Percentiles rank a stretch among this genome's conserved stretches.
phyloP scores from a whole-genome alignment of 2,113 vertebrate species.

The Clupea harengus region DNA sequence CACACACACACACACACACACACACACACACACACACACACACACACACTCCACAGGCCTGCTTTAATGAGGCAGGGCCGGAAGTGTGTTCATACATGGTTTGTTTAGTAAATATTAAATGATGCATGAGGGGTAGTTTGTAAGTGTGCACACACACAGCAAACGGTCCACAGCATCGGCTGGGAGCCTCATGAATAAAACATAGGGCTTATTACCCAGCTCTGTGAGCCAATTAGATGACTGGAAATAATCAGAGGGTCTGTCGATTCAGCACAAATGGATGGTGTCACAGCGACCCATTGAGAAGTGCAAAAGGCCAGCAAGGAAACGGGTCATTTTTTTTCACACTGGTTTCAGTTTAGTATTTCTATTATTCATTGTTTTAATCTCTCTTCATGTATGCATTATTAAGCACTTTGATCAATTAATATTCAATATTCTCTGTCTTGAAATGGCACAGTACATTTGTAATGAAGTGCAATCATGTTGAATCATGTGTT shows the following conservation, averaged over 20 bases:
- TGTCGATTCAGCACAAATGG: neutral
- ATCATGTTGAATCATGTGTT: neutral
- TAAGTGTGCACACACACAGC: constrained; percentile 12
- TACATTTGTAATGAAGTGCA: neutral
- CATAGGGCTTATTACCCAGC: neutral
- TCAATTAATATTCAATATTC: neutral
- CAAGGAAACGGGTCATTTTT: neutral
- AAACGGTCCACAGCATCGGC: neutral
- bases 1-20: neutral
- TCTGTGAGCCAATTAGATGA: neutral
- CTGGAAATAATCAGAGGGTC: neutral
- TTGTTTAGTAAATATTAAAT: constrained; percentile 37
- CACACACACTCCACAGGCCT: neutral
- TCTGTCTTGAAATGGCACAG: neutral
- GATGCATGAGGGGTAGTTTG: constrained; percentile 30
- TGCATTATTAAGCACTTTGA: neutral
- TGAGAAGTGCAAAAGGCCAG: neutral
- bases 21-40: neutral
- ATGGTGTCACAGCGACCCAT: neutral
- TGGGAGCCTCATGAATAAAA: constrained; percentile 3
- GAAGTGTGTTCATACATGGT: neutral
- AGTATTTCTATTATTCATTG: neutral
- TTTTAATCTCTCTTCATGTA: neutral
- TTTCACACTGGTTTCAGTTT: neutral
- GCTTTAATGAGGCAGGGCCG: constrained; percentile 17